Evolutionary conservation across 2,113 vertebrate species (phyloP), one percentile per base, ranked within the genome.

Genomic region (Rhinopomastus cyanomelas): DNA sequence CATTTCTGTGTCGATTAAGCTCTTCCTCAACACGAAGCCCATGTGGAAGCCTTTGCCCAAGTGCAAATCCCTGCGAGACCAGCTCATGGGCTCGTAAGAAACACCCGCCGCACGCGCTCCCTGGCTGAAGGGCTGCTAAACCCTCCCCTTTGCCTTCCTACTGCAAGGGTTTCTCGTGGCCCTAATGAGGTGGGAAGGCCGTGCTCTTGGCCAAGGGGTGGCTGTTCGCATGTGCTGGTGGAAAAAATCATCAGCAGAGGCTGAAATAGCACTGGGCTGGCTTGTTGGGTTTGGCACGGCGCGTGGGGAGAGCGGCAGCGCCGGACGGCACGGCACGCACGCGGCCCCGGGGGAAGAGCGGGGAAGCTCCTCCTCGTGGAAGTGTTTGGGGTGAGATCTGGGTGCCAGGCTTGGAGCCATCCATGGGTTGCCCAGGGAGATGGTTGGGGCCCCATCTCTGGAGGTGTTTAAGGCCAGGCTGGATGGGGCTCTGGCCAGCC

Each of bases 241-340:
- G 71, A 92, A 92, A 92, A 92, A 83, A 53, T 81, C 78, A 49
- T 44, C 2, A 2, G n/a, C 2, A 7, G 4, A 52, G 84, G 64
- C 59, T 79, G 87, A 36, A 68, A 61, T 2, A 61, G 81, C 84
- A 9, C 18, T 2, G 2, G 34, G 29, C 5, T 1, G 8, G n/a
- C 56, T 67, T 36, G 85, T 75, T 52, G 87, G 27, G 3, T 23
- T 90, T 64, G 92, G 89, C 77, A 46, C 16, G 2, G 4, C 0
- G 1, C 0, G 1, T 4, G 4, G 0, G 0, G 52, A 59, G 56
- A 66, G 52, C 1, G 5, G 30, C 42, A 3, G 87, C 0, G 0
- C 59, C 36, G 46, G 29, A 30, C 10, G 7, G 60, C 1, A 2
- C 2, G 8, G n/a, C n/a, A n/a, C n/a, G n/a, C n/a, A n/a, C 27